Conservation (phyloP, 2,113 vertebrate genomes). For the Smithornis capensis region DNA sequence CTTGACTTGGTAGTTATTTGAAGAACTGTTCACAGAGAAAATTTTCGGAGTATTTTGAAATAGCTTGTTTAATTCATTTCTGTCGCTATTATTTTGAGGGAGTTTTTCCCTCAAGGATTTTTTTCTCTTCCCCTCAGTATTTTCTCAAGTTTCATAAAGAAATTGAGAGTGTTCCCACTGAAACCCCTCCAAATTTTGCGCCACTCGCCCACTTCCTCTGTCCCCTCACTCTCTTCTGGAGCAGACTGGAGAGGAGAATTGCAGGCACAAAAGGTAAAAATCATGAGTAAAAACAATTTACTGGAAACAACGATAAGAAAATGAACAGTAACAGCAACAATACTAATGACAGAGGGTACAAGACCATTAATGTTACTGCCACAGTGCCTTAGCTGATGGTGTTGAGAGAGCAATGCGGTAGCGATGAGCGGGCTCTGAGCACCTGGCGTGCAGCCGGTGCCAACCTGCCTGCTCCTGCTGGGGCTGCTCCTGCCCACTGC, state of each 20-base stretch:
- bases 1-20: not conserved
- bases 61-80: not conserved
- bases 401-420: no score
- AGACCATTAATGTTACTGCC: not conserved
- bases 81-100: not conserved
- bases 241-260: not conserved
- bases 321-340: not conserved
- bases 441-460: no score
- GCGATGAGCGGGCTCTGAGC: no score
- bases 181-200: not conserved
- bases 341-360: not conserved
- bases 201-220: not conserved
- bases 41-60: not conserved
- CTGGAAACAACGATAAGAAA: not conserved
- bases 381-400: no score
- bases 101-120: not conserved
- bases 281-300: not conserved
- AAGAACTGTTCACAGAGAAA: not conserved
- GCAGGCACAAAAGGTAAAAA: not conserved
- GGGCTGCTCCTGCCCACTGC: no score
- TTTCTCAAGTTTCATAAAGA: not conserved
- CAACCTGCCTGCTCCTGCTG: no score
- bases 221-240: not conserved
- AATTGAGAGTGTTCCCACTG: not conserved
- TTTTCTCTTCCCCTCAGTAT: accelerated